A percentile compares a stretch with the other conserved stretches of the same genome.
phyloP scores from a whole-genome alignment of 2,797 vertebrate genomes.

The Melanotaenia trifasciata region DNA sequence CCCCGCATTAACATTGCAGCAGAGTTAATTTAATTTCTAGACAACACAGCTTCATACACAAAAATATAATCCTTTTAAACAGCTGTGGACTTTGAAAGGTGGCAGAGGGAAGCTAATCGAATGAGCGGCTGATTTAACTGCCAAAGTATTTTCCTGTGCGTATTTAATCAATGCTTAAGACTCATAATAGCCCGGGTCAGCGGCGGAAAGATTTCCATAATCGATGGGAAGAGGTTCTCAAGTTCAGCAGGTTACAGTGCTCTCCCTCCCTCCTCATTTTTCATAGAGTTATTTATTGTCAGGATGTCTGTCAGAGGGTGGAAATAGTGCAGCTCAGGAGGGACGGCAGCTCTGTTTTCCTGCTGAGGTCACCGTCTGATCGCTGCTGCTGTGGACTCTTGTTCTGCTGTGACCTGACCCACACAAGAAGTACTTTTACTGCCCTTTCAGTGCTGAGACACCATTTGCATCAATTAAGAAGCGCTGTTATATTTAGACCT shows the following conservation, averaged over 20 bases:
- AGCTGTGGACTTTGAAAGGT: conserved; percentile 43
- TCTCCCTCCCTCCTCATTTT: conserved; percentile 63
- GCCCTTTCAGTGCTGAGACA: conserved; percentile 6
- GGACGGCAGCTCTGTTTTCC: background rate
- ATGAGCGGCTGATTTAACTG: conserved; percentile 75
- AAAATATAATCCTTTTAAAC: conserved; percentile 73
- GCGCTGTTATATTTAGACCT: background rate
- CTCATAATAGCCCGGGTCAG: conserved; percentile 72
- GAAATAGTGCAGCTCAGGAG: conserved; percentile 31
- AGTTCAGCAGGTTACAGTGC: conserved; percentile 75
- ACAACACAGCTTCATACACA: conserved; percentile 59
- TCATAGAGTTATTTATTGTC: conserved; percentile 76
- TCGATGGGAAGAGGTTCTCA: conserved; percentile 75
- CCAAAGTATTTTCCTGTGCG: conserved; percentile 76
- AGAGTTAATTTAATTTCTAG: conserved; percentile 89
- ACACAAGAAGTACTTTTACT: conserved; percentile 1
- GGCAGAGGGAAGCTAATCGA: conserved; percentile 63
- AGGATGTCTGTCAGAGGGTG: conserved; percentile 57
- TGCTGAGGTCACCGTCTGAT: conserved; percentile 30
- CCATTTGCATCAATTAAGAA: conserved; percentile 6
- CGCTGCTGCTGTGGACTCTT: conserved; percentile 16
- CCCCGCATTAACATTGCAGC: conserved; percentile 81
- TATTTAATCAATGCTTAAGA: conserved; percentile 82
- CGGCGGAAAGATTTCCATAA: conserved; percentile 73
- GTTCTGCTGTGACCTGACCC: conserved; percentile 30